Evolutionary conservation across 2,888 invertebrate species (phyloP), one percentile per base, ranked within the genome.

Genomic region (Selenia dentaria): DNA sequence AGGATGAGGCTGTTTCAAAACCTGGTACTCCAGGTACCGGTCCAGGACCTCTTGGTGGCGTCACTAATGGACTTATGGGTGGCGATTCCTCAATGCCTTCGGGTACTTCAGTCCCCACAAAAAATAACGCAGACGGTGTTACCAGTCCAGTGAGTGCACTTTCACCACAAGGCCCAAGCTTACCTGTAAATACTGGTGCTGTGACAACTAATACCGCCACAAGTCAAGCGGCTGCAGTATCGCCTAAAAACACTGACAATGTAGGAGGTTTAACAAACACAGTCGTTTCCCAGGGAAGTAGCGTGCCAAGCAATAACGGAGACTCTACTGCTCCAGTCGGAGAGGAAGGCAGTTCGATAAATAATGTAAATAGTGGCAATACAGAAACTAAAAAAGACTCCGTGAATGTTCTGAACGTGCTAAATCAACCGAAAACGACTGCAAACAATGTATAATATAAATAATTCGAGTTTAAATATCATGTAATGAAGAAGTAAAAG

Each of bases 341-440:
- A 20, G 34, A 10, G 10, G 9, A 1, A 20, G 14, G 6, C 3
- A 6, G 6, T 6, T 8, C 22, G 22, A 22, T 22, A 2, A 34
- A 8, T 12, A 22, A 33, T 12, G 12, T 34, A 4, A 25, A 34
- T 10, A 34, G 25, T 10, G 34, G 34, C 13, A 34, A 34, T 14
- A 14, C 14, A 12, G 1, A 24, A 6, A 25, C n/a, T 9, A 14
- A 24, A 1, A 24, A 34, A 34, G 24, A 10, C 2, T 9, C 13
- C 1, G 1, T 24, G 4, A 24, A 13, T 10, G 9, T 24, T 9
- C 9, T 24, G n/a, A 33, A 24, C 10, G 9, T 37, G 9, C 2
- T 28, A 9, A 37, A 28, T 16, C 18, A 11, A 5, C 6, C 25
- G 22, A 22, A 6, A 6, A 25, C 25, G 10, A 28, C 14, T 25